A percentile compares a stretch with the other conserved stretches of the same genome.
Evolutionary conservation across 1,140 invertebrate genomes (phyloP).

Genomic region (Dreissena polymorpha): DNA sequence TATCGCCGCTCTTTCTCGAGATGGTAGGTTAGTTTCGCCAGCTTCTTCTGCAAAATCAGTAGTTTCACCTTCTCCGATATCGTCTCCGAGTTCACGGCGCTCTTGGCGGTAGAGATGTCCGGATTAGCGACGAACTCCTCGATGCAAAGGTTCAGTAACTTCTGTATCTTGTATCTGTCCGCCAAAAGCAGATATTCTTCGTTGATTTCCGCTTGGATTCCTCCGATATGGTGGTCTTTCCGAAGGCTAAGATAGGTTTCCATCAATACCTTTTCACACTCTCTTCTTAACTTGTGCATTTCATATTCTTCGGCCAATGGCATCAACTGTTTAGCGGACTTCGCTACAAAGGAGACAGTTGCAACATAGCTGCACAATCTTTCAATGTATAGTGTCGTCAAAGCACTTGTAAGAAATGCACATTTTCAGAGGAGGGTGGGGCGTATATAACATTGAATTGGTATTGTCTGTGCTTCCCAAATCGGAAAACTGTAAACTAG

Average conservation of each 20-base stretch:
- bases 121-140: conserved; percentile 37
- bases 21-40: conserved; percentile 21
- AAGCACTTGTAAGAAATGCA: no score
- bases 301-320: conserved; percentile 44
- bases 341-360: conserved; percentile 8
- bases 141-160: conserved; percentile 20
- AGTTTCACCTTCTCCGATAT: conserved; percentile 44
- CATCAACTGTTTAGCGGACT: conserved; percentile 36
- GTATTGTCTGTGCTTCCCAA: no score
- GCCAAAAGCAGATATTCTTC: conserved; percentile 34
- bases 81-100: conserved; percentile 10
- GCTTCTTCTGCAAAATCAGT: conserved; percentile 34
- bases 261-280: conserved; percentile 6
- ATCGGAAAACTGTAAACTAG: no score
- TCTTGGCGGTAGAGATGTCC: conserved; percentile 3
- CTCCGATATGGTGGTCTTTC: conserved; percentile 15
- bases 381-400: no score
- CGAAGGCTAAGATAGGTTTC: conserved; percentile 13
- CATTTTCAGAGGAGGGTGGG: no score
- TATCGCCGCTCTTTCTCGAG: conserved; percentile 42
- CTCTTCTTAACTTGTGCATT: conserved; percentile 21
- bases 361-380: no score
- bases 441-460: no score
- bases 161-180: conserved; percentile 11
- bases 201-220: conserved; percentile 15